Percentiles rank a stretch among this genome's conserved stretches.
These are phyloP conservation scores for Dasyurus viverrinus DNA, from an alignment of 2,113 vertebrate genomes.

Conservation along the genomic window DNA sequence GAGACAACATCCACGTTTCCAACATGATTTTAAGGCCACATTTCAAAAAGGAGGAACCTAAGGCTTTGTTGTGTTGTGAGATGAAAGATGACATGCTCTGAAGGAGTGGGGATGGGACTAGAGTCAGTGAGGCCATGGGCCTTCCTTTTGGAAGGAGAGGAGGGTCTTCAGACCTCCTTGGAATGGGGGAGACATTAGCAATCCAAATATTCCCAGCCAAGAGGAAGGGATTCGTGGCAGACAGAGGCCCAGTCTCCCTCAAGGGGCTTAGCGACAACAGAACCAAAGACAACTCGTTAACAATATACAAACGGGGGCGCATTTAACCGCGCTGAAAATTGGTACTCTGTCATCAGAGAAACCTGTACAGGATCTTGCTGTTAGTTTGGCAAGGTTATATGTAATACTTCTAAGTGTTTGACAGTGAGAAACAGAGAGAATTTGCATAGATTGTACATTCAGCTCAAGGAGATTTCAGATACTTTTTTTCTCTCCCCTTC, in stretches of 20 bases:
- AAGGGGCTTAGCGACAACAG: constrained; percentile 76
- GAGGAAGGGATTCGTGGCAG: constrained; percentile 61
- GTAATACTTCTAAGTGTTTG: constrained; percentile 78
- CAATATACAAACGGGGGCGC: constrained; percentile 79
- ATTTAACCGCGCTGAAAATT: constrained; percentile 80
- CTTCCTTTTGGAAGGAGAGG: not conserved
- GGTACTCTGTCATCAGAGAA: constrained; percentile 83
- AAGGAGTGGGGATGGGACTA: not conserved
- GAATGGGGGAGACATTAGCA: constrained; percentile 46
- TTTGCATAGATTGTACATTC: constrained; percentile 91
- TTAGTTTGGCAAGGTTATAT: constrained; percentile 82
- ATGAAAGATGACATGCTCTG: constrained; percentile 68
- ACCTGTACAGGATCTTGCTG: constrained; percentile 85
- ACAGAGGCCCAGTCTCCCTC: constrained; percentile 29
- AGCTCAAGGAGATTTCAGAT: constrained; percentile 81
- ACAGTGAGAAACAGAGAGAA: constrained; percentile 71
- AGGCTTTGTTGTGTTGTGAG: constrained; percentile 82
- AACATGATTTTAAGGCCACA: constrained; percentile 86
- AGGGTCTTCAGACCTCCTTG: not conserved
- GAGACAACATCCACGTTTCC: constrained; percentile 75
- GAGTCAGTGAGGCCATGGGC: not conserved
- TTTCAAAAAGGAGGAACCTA: constrained; percentile 83
- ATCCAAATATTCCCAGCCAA: constrained; percentile 74
- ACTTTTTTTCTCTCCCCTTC: constrained; percentile 67
- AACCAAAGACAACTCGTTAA: constrained; percentile 78